Conservation (phyloP, 2,113 vertebrate species). For the Gadus chalcogrammus region DNA sequence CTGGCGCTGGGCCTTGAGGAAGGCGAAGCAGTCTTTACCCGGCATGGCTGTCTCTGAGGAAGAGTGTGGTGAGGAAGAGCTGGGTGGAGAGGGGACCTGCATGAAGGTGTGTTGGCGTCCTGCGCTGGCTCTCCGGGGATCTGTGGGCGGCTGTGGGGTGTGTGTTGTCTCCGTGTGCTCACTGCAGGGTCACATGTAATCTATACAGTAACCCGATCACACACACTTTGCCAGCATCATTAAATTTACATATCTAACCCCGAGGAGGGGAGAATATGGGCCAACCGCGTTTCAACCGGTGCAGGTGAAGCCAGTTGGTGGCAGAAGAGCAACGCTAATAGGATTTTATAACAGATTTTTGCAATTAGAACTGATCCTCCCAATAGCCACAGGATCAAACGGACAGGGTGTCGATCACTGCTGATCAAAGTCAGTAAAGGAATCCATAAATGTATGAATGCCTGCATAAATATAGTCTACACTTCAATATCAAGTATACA, state of each 20-base stretch:
- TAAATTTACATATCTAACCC: conserved; percentile 77
- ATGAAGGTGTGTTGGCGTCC: conserved; percentile 46
- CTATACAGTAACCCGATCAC: conserved; percentile 77
- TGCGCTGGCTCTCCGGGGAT: conserved; percentile 52
- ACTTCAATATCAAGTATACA: too few relatives aligned
- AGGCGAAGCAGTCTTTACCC: conserved; percentile 70
- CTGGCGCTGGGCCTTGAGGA: conserved; percentile 65
- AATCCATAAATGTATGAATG: too few relatives aligned
- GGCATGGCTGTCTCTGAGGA: conserved; percentile 55
- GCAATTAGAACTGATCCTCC: too few relatives aligned
- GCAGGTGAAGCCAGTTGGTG: too few relatives aligned
- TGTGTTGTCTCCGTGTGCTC: conserved; percentile 17
- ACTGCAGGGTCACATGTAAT: conserved; percentile 70
- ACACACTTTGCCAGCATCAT: conserved; percentile 74
- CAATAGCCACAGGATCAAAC: too few relatives aligned
- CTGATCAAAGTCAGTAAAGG: too few relatives aligned
- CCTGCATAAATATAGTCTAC: too few relatives aligned
- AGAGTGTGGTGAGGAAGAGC: conserved; percentile 32
- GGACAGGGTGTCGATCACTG: too few relatives aligned
- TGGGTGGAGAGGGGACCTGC: conserved; percentile 46
- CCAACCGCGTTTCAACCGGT: conserved; percentile 20
- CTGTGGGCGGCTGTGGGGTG: conserved; percentile 40
- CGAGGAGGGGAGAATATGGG: conserved; percentile 50
- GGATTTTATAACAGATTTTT: too few relatives aligned
- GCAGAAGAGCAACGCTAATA: too few relatives aligned